Base-by-base conservation (phyloP, 1,140 invertebrate genomes). In the Dreissena rostriformis region DNA sequence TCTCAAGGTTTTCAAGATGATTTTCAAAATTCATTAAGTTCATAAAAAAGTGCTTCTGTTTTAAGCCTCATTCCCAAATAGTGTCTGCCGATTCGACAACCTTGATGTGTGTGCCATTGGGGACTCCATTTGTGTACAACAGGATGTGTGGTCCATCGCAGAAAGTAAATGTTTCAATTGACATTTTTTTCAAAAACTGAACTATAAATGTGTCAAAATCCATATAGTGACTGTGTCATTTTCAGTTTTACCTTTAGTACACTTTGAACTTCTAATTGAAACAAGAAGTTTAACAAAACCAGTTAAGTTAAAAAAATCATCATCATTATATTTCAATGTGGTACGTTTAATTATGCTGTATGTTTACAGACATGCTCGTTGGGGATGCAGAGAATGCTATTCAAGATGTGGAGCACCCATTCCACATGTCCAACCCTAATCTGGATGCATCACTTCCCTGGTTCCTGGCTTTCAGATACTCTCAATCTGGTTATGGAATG, bases 91-190 rank as follows among this genome's bases (percentile, higher is more conserved):
- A 26, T 55, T 74, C 29, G 39, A 55, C 5, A 57, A 57, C 22
- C 10, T 74, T 8, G 53, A 74, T 17, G 53, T 74, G 12, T 74
- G 72, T 51, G 19, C 55, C 22, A 2, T 14, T 28, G 24, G 55
- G 26, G 15, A 57, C 24, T 74, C 51, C 17, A 8, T n/a, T 29
- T 28, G 72, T n/a, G 61, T 63, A 57, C 72, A 57, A 28, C 29
- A 52, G 53, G n/a, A 24, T n/a, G 70, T 72, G n/a, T 74, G 72
- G 72, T 28, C 24, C 24, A 57, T 74, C 1, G 49, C 28, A 61
- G n/a, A 74, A 26, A 74, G 72, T 74, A 74, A 74, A 39, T 39
- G 39, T 39, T 39, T 39, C 8, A 39, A 39, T 39, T 39, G 39
- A 39, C 39, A 5, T 39, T 39, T 8, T 39, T 39, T 8, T 5